Evolutionary conservation across 1,140 invertebrate species (phyloP), one percentile per base, ranked within the genome.

Genomic region (Glomeris maerens): DNA sequence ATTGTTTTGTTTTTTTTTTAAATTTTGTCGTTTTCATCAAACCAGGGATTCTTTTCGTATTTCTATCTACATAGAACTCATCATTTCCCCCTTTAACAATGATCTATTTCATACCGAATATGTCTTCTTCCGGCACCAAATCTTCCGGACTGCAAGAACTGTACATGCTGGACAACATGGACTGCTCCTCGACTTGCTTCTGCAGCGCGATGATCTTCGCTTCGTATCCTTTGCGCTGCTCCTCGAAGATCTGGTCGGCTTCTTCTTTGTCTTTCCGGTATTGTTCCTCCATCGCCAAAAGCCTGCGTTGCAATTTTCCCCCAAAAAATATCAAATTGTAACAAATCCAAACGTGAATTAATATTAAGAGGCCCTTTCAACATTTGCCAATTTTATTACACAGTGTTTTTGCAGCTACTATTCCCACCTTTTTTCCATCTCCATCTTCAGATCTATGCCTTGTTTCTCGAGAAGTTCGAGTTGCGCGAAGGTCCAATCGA

Each of bases 401-500:
- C n/a, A n/a, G n/a, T n/a, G n/a, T n/a, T n/a, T 17, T 22, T 21
- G 52, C 50, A 10, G 17, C 31, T 36, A 36, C 10, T 17, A 36
- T 44, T 25, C 55, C 51, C 41, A 65, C 56, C 92, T 79, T 60
- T 95, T 91, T 62, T 93, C 84, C 96, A 99, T 99, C 72, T 99
- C 95, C 14, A 78, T 83, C 65, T 96, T 95, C n/a, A 99, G 71
- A 75, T 99, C 95, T 53, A 99, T 93, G 27, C 78, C 94, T 68
- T 99, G 94, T 62, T 98, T 98, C 67, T 98, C 94, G 38, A 98
- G 68, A 44, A 99, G 70, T 66, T 99, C 96, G 61, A 89, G 80
- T 65, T 98, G 93, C 2, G 95, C 95, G 71, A 89, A 98, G 64
- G 95, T 90, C 96, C 96, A 99, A 67, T 99, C 96, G 1, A 94